Evolutionary conservation across 1,140 invertebrate genomes (phyloP), one percentile per base, ranked within the genome.

Genomic region (Nilaparvata lugens): DNA sequence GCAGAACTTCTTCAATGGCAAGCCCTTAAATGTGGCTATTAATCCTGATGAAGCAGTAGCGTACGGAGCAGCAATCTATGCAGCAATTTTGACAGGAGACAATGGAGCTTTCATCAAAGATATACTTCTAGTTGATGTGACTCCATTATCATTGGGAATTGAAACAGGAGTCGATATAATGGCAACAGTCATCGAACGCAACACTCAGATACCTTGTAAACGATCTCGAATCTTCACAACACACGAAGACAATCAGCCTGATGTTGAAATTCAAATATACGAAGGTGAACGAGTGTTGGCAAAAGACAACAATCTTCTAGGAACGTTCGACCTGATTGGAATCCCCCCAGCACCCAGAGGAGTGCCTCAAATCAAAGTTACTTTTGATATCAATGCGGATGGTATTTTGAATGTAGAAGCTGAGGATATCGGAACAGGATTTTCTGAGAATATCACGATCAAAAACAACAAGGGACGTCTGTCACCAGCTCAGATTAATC

Each of bases 401-500:
- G 89, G 91, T 74, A 91, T 91, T 68, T 73, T 93, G 60, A 91
- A 92, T 68, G 92, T 95, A 3, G 89, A 89, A 5, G 92, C 92
- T 28, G 76, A 88, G 23, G 92, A 95, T 75, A 92, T 87, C 75
- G 93, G 86, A 4, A 96, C 95, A 62, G 94, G 95, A 69, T 95
- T 95, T 75, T 89, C 94, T 70, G 97, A 97, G 77, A 97, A 97
- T 76, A 97, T 98, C 73, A 96, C 92, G 35, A 97, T 98, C 68
- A 97, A 92, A 68, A 98, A 97, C 72, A 95, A 97, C 78, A 97
- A 97, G 76, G 93, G 95, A 64, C 87, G 95, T 68, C 81, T 98
- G 0, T 90, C 85, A 70, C 96, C 97, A 77, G 93, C 96, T 69
- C 95, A 98, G 65, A 98, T 98, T 69, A 93, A 98, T 72, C 80